Percentiles rank a stretch among this genome's conserved stretches.
phyloP scores from a whole-genome alignment of 35 echinoderm and acorn worm species.

The Chiridota heheva region DNA sequence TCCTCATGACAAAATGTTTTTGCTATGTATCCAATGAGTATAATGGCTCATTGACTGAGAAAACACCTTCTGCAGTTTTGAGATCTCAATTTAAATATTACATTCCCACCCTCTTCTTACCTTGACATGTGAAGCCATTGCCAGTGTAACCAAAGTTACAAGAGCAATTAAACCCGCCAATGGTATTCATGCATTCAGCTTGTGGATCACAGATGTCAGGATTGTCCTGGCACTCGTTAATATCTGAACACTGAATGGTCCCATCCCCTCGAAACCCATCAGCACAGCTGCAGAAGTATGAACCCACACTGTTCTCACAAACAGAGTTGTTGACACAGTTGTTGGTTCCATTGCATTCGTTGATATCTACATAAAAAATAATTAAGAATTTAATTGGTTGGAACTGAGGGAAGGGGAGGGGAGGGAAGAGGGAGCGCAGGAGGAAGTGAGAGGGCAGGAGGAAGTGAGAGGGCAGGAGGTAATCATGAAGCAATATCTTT shows the following conservation, averaged over 20 bases:
- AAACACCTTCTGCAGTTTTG: too few relatives aligned
- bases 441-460: too few relatives aligned
- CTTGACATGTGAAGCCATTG: conserved; percentile 59
- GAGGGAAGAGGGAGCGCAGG: too few relatives aligned
- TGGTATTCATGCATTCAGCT: conserved; percentile 52
- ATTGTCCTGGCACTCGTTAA: conserved; percentile 55
- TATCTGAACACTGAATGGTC: conserved; percentile 38
- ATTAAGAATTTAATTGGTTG: background rate
- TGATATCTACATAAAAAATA: conserved; percentile 56
- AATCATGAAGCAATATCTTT: too few relatives aligned
- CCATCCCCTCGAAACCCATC: conserved; percentile 53
- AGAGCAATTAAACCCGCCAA: conserved; percentile 55
- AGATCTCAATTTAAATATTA: background rate
- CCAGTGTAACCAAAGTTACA: conserved; percentile 72
- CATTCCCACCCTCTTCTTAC: too few relatives aligned
- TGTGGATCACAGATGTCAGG: conserved; percentile 30
- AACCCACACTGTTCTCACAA: conserved; percentile 65
- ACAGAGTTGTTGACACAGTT: conserved; percentile 49
- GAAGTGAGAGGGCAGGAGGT: too few relatives aligned
- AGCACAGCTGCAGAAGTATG: conserved; percentile 58
- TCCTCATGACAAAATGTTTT: too few relatives aligned
- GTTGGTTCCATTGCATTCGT: conserved; percentile 62
- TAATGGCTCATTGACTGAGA: too few relatives aligned
- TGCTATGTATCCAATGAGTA: too few relatives aligned
- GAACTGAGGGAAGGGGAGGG: too few relatives aligned